These are phyloP conservation scores for Drosophila antonietae DNA, from an alignment of 2,888 invertebrate genomes.

Conservation along the genomic window DNA sequence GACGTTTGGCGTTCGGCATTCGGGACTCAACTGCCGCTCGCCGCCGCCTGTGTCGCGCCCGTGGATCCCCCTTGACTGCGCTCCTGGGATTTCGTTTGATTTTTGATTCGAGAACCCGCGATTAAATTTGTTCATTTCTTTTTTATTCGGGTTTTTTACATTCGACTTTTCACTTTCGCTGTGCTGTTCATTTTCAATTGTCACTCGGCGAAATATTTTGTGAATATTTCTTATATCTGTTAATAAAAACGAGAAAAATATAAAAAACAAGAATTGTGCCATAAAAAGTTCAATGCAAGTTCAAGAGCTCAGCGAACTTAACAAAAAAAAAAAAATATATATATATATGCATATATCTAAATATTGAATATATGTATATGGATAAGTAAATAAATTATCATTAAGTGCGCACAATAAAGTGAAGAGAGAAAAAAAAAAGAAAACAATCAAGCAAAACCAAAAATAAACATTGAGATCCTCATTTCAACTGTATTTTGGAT, in stretches of 20 bases:
- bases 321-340: background rate
- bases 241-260: background rate
- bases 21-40: constrained; percentile 10
- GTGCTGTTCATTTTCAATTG: constrained; percentile 36
- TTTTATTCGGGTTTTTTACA: constrained; percentile 14
- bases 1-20: constrained; percentile 23
- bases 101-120: constrained; percentile 58
- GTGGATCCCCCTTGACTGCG: background rate
- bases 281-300: constrained; percentile 68
- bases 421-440: constrained; percentile 18
- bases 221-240: background rate
- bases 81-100: constrained; percentile 51
- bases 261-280: constrained; percentile 41
- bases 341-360: background rate
- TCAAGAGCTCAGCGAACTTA: constrained; percentile 49
- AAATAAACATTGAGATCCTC: constrained; percentile 3
- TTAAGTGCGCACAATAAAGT: constrained; percentile 42
- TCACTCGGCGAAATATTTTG: background rate
- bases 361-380: constrained; percentile 39
- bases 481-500: background rate
- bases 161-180: constrained; percentile 69
- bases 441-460: constrained; percentile 14
- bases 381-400: constrained; percentile 48
- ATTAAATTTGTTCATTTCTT: constrained; percentile 28
- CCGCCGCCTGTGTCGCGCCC: background rate